Conservation (phyloP, 2,113 vertebrate genomes). For the Gopherus flavomarginatus region DNA sequence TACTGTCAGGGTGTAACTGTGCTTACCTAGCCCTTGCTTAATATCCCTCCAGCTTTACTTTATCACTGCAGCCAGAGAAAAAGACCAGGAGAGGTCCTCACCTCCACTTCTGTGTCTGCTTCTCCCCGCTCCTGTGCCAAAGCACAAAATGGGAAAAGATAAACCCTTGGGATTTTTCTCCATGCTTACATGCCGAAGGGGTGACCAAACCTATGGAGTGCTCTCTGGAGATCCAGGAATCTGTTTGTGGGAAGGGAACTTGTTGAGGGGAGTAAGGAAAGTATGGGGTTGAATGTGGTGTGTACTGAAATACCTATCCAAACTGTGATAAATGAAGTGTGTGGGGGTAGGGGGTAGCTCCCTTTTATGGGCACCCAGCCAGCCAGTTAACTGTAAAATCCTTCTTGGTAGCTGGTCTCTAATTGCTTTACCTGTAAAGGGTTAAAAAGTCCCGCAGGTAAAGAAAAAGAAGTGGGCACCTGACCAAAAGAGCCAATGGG, state of each 20-base stretch:
- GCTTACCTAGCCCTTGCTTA: neutral
- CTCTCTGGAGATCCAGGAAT: neutral
- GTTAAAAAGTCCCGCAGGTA: too few relatives aligned
- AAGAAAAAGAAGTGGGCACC: too few relatives aligned
- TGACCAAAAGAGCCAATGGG: too few relatives aligned
- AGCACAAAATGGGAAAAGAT: neutral
- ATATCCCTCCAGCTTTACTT: neutral
- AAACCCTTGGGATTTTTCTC: neutral
- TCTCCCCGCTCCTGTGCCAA: neutral
- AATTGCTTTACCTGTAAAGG: too few relatives aligned
- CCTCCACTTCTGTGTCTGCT: neutral
- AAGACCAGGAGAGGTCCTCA: neutral
- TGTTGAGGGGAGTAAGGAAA: neutral
- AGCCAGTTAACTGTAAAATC: too few relatives aligned
- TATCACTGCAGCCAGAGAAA: neutral
- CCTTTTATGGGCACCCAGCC: too few relatives aligned
- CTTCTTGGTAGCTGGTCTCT: too few relatives aligned
- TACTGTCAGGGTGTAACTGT: neutral
- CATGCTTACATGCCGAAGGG: neutral
- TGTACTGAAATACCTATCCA: neutral
- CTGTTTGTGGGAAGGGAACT: neutral
- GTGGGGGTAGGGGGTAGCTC: too few relatives aligned
- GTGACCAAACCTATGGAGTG: neutral
- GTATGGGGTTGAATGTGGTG: neutral
- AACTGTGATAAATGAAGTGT: neutral